Conservation (phyloP, 2,888 invertebrate species). For the Pseudoips prasinana region DNA sequence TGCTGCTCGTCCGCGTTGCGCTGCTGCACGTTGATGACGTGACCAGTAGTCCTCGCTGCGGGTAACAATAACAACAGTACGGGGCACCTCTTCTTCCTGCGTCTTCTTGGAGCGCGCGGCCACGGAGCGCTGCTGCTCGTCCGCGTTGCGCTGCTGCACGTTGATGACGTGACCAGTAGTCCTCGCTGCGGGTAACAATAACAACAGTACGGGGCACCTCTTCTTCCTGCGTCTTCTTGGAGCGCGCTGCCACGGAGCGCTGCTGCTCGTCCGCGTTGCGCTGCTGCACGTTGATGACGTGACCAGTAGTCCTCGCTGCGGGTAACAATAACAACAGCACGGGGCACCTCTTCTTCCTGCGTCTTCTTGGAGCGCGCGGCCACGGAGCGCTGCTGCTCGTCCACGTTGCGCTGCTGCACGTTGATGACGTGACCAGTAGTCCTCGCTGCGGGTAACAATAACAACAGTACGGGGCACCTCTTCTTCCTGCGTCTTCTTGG, state of each 20-base stretch:
- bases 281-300: slow-evolving; percentile 88
- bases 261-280: slow-evolving; percentile 92
- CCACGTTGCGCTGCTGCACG: slow-evolving; percentile 88
- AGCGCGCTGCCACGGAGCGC: slow-evolving; percentile 86
- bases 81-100: slow-evolving; percentile 81
- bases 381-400: slow-evolving; percentile 88
- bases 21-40: slow-evolving; percentile 88
- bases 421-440: no score
- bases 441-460: no score
- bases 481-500: slow-evolving; percentile 79
- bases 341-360: slow-evolving; percentile 21
- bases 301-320: no score
- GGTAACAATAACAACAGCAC: no score
- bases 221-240: slow-evolving; percentile 79
- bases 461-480: slow-evolving; percentile 84
- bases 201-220: slow-evolving; percentile 84
- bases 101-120: slow-evolving; percentile 86
- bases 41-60: no score
- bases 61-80: no score
- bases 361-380: slow-evolving; percentile 87
- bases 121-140: slow-evolving; percentile 89
- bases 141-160: slow-evolving; percentile 90
- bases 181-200: no score
- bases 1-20: slow-evolving; percentile 90
- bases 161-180: slow-evolving; percentile 86